phyloP scores from a whole-genome alignment of 2,797 vertebrate species.

The Toxotes lorentzi region DNA sequence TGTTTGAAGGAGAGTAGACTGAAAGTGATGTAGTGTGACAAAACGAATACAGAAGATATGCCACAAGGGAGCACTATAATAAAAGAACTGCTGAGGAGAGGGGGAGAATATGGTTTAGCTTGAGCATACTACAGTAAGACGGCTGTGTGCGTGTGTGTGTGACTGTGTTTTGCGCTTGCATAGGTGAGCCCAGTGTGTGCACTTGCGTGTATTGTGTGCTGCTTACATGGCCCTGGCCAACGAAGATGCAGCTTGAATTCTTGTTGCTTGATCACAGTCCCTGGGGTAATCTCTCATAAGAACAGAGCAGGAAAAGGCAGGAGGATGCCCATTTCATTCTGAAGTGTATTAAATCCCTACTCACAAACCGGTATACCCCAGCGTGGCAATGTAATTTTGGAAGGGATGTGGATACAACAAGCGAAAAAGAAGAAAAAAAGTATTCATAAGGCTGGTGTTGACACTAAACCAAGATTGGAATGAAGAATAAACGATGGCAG shows the following conservation, averaged over 20 bases:
- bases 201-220: slow-evolving; percentile 31
- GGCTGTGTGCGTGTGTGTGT: slow-evolving; percentile 22
- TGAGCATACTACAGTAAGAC: slow-evolving; percentile 29
- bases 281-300: slow-evolving; percentile 75
- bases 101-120: slow-evolving; percentile 41
- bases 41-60: slow-evolving; percentile 70
- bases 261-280: slow-evolving; percentile 70
- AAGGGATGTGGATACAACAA: slow-evolving; percentile 51
- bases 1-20: slow-evolving; percentile 41
- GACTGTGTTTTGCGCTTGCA: slow-evolving; percentile 10
- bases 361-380: slow-evolving; percentile 57
- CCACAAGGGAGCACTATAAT: slow-evolving; percentile 77
- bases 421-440: slow-evolving; percentile 29
- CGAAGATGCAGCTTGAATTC: slow-evolving; percentile 59
- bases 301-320: slow-evolving; percentile 61
- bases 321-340: slow-evolving; percentile 73
- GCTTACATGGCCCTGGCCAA: slow-evolving; percentile 50
- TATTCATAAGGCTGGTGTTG: slow-evolving; percentile 68
- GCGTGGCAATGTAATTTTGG: slow-evolving; percentile 58
- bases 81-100: slow-evolving; percentile 61
- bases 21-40: slow-evolving; percentile 68
- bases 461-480: slow-evolving; percentile 74
- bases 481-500: slow-evolving; percentile 66
- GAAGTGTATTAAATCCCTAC: slow-evolving; percentile 75
- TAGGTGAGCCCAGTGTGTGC: slow-evolving; percentile 34